Evolutionary conservation across 2,797 vertebrate genomes (phyloP).

Genomic region (Notoglanidium macrostoma): DNA sequence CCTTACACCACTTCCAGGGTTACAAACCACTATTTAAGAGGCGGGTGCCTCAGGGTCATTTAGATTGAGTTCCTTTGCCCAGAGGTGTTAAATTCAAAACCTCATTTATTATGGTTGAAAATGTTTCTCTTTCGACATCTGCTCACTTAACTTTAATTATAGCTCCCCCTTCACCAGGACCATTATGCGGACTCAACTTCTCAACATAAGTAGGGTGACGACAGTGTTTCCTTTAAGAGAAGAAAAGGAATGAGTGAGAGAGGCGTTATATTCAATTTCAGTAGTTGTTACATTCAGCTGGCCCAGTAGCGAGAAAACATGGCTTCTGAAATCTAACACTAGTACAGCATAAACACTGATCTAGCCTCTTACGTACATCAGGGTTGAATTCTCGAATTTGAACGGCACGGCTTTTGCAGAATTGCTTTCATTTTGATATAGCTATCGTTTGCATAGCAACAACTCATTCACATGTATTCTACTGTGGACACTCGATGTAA

Average conservation of each 20-base stretch:
- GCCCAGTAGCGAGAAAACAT: background rate
- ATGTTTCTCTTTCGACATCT: conserved; percentile 77
- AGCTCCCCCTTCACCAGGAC: conserved; percentile 68
- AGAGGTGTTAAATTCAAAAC: conserved; percentile 80
- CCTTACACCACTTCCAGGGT: conserved; percentile 62
- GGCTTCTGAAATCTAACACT: background rate
- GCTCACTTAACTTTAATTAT: conserved; percentile 81
- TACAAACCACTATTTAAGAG: conserved; percentile 66
- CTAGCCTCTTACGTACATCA: background rate
- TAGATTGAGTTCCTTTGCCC: conserved; percentile 74
- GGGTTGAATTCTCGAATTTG: background rate
- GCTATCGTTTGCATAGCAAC: background rate
- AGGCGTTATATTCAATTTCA: background rate
- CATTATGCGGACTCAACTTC: conserved; percentile 68
- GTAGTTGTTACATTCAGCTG: background rate
- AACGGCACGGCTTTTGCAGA: background rate
- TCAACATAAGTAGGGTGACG: conserved; percentile 52
- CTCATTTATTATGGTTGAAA: conserved; percentile 72
- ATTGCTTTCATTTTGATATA: background rate
- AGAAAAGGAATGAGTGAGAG: conserved; percentile 13
- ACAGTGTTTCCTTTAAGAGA: background rate
- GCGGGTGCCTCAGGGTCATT: conserved; percentile 70
- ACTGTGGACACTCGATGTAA: background rate
- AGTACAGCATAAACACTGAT: background rate
- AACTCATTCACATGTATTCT: background rate